Percentiles rank a stretch among this genome's conserved stretches.
Evolutionary conservation across 2,113 vertebrate species (phyloP).

Genomic region (Sprattus sprattus): DNA sequence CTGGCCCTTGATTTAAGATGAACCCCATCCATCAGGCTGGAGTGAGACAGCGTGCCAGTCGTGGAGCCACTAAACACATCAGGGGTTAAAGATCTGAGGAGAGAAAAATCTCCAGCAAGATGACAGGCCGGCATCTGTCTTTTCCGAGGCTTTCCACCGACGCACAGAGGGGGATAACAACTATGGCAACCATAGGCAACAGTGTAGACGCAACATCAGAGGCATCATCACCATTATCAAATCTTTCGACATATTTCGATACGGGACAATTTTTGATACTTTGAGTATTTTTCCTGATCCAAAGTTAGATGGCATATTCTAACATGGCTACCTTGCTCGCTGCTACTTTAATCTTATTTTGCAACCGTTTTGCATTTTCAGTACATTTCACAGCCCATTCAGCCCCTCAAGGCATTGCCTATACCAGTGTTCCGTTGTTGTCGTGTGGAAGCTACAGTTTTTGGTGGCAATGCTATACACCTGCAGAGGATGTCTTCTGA

Average conservation of each 20-base stretch:
- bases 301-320: background rate
- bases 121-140: background rate
- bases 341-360: background rate
- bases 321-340: too few species aligned
- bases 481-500: too few species aligned
- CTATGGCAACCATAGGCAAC: background rate
- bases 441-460: background rate
- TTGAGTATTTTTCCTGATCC: background rate
- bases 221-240: background rate
- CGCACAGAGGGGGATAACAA: background rate
- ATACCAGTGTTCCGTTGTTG: background rate
- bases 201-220: background rate
- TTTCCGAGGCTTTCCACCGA: background rate
- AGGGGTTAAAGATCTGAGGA: background rate
- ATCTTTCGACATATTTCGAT: background rate
- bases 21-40: slow-evolving; percentile 5
- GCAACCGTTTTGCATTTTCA: background rate
- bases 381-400: background rate
- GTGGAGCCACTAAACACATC: background rate
- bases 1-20: background rate
- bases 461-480: background rate
- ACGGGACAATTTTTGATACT: background rate
- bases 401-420: background rate
- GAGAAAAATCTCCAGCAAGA: background rate
- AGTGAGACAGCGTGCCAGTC: background rate